Conservation (phyloP, 2,113 vertebrate species). For the Malaclemys terrapin region DNA sequence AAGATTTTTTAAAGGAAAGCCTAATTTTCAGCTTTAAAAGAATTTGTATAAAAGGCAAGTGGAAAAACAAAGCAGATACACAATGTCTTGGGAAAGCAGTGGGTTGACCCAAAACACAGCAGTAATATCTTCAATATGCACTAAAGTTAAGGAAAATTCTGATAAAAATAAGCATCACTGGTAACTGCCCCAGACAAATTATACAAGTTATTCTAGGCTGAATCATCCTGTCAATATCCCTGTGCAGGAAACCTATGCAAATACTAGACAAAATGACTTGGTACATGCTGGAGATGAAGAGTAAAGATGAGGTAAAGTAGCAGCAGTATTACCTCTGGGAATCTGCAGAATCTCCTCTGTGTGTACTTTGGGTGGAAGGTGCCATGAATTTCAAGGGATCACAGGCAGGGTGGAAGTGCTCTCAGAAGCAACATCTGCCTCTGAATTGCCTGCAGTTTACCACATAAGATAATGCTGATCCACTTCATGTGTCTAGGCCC, state of each 20-base stretch:
- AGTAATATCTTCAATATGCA: background rate
- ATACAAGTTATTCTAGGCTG: background rate
- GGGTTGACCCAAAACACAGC: background rate
- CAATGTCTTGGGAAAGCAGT: background rate
- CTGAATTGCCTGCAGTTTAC: background rate
- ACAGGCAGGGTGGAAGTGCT: background rate
- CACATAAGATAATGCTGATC: background rate
- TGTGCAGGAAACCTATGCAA: background rate
- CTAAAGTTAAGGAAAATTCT: background rate
- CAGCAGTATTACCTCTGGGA: background rate
- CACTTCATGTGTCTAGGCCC: too few species aligned
- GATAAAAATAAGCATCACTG: background rate
- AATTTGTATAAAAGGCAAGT: background rate
- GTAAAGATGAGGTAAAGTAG: background rate
- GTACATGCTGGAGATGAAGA: background rate
- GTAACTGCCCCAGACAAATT: background rate
- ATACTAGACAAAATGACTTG: background rate
- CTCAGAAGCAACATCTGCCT: background rate
- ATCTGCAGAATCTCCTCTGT: background rate
- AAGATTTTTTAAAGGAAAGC: background rate
- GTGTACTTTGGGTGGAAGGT: background rate
- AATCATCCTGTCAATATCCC: background rate
- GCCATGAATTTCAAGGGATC: background rate
- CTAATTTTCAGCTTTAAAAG: background rate
- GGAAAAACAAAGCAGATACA: conserved; percentile 14